Conservation (phyloP, 1,140 invertebrate species). For the Idris sp. region DNA sequence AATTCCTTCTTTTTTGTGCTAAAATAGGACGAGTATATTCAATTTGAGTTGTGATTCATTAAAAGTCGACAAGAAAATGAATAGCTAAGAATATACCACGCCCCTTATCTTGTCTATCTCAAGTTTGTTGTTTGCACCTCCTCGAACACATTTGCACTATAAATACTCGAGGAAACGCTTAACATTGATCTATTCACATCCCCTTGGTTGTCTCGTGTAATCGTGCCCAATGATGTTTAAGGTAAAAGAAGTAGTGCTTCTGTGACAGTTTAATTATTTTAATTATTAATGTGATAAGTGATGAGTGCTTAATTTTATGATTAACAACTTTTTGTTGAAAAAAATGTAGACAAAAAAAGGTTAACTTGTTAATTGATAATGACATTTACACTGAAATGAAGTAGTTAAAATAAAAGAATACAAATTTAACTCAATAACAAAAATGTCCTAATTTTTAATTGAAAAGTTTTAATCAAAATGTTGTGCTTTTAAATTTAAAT, state of each 20-base stretch:
- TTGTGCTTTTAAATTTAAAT: too few species aligned
- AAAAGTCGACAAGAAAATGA: slow-evolving; percentile 55
- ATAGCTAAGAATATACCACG: slow-evolving; percentile 47
- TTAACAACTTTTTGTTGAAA: too few species aligned
- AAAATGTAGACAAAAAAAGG: too few species aligned
- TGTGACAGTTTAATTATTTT: slow-evolving; percentile 7
- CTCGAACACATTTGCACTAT: slow-evolving; percentile 56
- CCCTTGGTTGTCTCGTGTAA: slow-evolving; percentile 19
- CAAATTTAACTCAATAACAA: too few species aligned
- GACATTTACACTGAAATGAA: too few species aligned
- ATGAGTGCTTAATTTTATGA: too few species aligned
- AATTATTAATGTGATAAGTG: too few species aligned
- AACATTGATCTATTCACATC: slow-evolving; percentile 53
- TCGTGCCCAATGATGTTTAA: slow-evolving; percentile 53
- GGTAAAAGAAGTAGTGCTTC: slow-evolving; percentile 48
- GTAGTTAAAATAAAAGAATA: too few species aligned
- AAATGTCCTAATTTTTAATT: too few species aligned
- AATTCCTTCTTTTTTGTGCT: slow-evolving; percentile 30
- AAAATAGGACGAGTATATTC: slow-evolving; percentile 47
- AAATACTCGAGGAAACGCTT: slow-evolving; percentile 60
- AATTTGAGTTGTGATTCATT: slow-evolving; percentile 54
- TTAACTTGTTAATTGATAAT: too few species aligned
- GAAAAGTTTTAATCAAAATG: too few species aligned
- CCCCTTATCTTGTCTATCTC: slow-evolving; percentile 52
- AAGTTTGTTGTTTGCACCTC: slow-evolving; percentile 10